phyloP scores from a whole-genome alignment of 2,888 invertebrate genomes.

The Gibbula magus region DNA sequence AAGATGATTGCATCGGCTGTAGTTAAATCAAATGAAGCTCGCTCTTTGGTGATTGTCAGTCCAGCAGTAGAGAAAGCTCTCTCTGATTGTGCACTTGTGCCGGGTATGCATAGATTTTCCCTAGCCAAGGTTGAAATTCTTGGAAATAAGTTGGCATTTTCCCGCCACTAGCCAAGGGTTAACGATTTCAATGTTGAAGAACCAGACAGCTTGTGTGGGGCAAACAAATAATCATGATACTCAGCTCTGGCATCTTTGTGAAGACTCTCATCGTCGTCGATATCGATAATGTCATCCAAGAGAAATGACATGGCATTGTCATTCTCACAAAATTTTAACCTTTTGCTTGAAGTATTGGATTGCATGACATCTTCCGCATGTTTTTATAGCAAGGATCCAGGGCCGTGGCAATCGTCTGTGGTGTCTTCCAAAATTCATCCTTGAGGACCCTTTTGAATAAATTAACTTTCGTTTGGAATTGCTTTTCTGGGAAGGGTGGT shows the following conservation, averaged over 20 bases:
- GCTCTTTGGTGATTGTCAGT: neutral
- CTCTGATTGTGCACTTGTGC: conserved; percentile 30
- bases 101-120: conserved; percentile 22
- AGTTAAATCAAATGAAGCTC: neutral
- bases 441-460: too few species aligned
- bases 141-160: conserved; percentile 23
- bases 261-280: neutral
- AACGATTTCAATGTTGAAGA: neutral
- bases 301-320: neutral
- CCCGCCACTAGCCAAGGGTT: conserved; percentile 29
- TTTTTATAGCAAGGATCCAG: neutral
- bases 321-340: neutral
- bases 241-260: neutral
- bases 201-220: neutral
- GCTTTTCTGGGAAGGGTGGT: too few species aligned
- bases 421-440: neutral
- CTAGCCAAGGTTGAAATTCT: neutral
- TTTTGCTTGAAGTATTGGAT: neutral
- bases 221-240: neutral
- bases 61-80: conserved; percentile 25
- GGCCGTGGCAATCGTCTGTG: neutral
- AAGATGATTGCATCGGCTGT: neutral
- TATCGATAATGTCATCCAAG: neutral
- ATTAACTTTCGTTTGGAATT: too few species aligned
- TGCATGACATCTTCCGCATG: neutral